Base-by-base conservation (phyloP, 2,113 vertebrate genomes). In the Myocastor coypus region DNA sequence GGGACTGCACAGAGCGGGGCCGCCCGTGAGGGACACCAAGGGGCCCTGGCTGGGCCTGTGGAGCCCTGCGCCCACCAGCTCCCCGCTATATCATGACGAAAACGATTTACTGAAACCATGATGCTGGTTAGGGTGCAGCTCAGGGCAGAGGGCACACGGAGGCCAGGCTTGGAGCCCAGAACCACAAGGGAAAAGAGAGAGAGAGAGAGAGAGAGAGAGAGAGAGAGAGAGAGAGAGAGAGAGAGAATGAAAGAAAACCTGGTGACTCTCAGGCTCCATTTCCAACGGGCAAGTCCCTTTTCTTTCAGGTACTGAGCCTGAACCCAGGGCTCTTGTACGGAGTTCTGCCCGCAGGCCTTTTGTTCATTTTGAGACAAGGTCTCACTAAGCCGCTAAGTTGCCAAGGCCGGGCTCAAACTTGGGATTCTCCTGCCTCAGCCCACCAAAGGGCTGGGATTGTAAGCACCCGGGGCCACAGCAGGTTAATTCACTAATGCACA, bases 21-120 rank as follows among this genome's bases (percentile, higher is more conserved):
- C 61, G 40, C 9, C 68, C n/a, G 68, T n/a, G 3, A 24, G 46
- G n/a, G 46, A 89, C 30, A 68, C 42, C 0, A 1, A 17, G 42
- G 46, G 50, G 37, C 78, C 50, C 2, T 1, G 0, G 32, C 69
- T 32, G 5, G 1, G 46, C 46, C 46, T 46, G 24, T 0, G 7
- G 68, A 66, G n/a, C 37, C 11, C 24, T 3, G 40, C 14, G 24
- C 40, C 2, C 24, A 2, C 12, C 20, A 12, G 71, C 22, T 14
- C 71, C 40, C 24, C 24, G 2, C 71, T 42, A 24, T 1, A 22
- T 40, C 40, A 59, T 12, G 30, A 94, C 40, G 42, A n/a, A 63
- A 88, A 50, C 2, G 50, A 42, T 17, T 32, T 66, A 32, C 34
- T 7, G 75, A 66, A 91, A 63, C 91, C 66, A 10, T 10, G 5